Percentiles rank a stretch among this genome's conserved stretches.
Evolutionary conservation across 2,888 invertebrate genomes (phyloP).

Genomic region (Volucella inflata): DNA sequence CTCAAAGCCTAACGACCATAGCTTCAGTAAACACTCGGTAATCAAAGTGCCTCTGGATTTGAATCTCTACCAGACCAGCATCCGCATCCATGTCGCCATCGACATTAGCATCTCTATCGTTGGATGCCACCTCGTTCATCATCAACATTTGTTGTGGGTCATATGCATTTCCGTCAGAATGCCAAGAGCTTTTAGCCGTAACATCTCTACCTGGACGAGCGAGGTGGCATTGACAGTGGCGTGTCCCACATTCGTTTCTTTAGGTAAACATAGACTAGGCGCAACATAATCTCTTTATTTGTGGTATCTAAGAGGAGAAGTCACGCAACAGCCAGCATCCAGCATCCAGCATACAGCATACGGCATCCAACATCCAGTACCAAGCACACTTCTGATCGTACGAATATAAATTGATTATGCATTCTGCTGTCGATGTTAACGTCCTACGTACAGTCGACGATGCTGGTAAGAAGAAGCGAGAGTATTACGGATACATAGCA

Average conservation of each 20-base stretch:
- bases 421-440: constrained; percentile 43
- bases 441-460: not conserved
- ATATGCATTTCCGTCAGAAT: constrained; percentile 49
- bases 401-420: constrained; percentile 69
- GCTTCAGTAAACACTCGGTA: constrained; percentile 17
- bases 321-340: not conserved
- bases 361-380: constrained; percentile 11
- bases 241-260: constrained; percentile 33
- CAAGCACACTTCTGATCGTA: constrained; percentile 61
- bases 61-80: constrained; percentile 47
- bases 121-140: constrained; percentile 8
- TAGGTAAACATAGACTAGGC: constrained; percentile 42
- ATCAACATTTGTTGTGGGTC: constrained; percentile 54
- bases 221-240: not conserved
- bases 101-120: constrained; percentile 15
- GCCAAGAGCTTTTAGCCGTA: constrained; percentile 33
- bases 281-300: constrained; percentile 17
- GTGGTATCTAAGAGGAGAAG: constrained; percentile 8
- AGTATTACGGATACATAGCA: no score
- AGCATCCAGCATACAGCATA: constrained; percentile 21
- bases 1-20: constrained; percentile 27
- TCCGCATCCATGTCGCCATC: not conserved
- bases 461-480: constrained; percentile 29
- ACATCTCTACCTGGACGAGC: constrained; percentile 14
- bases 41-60: constrained; percentile 48